Conservation (phyloP, 2,113 vertebrate species). For the Psilopogon haemacephalus region DNA sequence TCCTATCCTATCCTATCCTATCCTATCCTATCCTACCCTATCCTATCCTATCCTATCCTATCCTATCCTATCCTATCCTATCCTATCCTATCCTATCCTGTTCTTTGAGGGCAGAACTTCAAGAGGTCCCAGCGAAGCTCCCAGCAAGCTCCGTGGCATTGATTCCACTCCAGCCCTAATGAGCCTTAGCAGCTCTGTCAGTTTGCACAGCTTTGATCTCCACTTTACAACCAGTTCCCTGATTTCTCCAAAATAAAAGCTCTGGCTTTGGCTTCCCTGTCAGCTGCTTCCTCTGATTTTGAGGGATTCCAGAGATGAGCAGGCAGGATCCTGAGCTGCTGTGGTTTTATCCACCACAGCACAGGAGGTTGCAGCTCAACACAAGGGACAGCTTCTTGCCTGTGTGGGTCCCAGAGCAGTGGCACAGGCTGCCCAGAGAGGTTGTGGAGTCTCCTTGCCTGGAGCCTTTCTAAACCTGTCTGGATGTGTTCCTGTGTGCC, state of each 20-base stretch:
- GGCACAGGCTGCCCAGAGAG: too few relatives aligned
- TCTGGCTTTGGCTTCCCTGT: not conserved
- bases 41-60: too few relatives aligned
- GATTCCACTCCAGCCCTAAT: constrained; percentile 13
- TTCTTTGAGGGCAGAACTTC: not conserved
- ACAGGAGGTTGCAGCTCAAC: too few relatives aligned
- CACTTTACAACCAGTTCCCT: not conserved
- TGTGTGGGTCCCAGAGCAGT: too few relatives aligned
- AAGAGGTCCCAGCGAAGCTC: not conserved
- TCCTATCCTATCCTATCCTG: too few relatives aligned
- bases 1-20: too few relatives aligned
- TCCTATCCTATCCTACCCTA: too few relatives aligned
- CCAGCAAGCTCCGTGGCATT: not conserved
- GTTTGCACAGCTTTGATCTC: constrained; percentile 28
- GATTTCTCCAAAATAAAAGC: not conserved
- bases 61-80: too few relatives aligned
- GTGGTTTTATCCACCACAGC: rapidly evolving
- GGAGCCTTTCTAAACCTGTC: too few relatives aligned
- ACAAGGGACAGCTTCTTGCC: too few relatives aligned
- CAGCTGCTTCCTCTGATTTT: not conserved
- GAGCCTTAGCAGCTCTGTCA: constrained; percentile 40
- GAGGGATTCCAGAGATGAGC: not conserved
- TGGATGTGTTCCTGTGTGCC: too few relatives aligned
- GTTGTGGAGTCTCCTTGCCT: too few relatives aligned
- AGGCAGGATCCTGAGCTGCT: rapidly evolving